Percentiles rank a stretch among this genome's conserved stretches.
phyloP scores from a whole-genome alignment of 2,113 vertebrate species.

The Trochalopteron elliotii region DNA sequence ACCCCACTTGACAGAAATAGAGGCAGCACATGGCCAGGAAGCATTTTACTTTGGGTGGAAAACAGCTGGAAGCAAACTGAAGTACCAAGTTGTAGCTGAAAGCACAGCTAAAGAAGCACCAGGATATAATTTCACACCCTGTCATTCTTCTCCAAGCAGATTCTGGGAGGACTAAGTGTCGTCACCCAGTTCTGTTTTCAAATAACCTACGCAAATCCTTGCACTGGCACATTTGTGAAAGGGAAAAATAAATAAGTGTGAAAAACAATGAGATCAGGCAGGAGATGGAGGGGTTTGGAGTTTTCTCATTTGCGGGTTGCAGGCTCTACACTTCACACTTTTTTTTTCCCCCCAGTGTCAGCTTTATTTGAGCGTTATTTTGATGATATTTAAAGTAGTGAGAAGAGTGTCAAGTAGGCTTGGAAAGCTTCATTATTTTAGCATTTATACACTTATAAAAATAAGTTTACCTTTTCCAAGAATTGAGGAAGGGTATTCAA shows the following conservation, averaged over 20 bases:
- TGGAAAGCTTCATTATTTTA: neutral
- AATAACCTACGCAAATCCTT: neutral
- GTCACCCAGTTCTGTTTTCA: neutral
- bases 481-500: neutral
- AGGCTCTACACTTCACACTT: neutral
- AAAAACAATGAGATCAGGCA: neutral
- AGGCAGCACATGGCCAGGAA: neutral
- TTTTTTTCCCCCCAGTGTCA: neutral
- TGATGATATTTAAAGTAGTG: neutral
- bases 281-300: neutral
- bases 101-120: neutral
- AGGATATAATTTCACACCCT: neutral
- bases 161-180: neutral
- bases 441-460: neutral
- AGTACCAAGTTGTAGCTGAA: neutral
- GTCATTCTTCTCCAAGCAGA: neutral
- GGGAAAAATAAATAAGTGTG: neutral
- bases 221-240: neutral
- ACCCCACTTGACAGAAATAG: constrained; percentile 3
- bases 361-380: neutral
- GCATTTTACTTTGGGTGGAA: neutral
- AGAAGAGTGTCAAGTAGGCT: neutral
- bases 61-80: constrained; percentile 15
- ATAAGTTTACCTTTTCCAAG: neutral
- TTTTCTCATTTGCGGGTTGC: neutral